Base-by-base conservation (phyloP, 1,140 invertebrate species). In the Aphelinus atriplicis region DNA sequence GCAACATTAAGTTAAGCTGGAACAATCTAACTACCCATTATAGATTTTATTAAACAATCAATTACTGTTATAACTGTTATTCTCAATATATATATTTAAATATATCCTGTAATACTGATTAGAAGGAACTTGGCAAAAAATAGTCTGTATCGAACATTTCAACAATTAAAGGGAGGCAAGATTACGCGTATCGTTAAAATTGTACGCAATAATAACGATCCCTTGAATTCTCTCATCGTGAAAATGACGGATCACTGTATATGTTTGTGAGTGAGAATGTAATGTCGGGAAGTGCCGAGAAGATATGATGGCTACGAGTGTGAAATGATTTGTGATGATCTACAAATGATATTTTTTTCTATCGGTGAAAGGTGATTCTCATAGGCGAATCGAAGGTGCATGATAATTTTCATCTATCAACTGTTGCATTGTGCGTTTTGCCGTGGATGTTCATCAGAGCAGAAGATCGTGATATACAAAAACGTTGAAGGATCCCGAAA, bases 281-380 rank as follows among this genome's bases (percentile, higher is more conserved):
- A 58, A 58, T 10, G 53, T 2, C 2, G n/a, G n/a, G 43, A n/a
- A 58, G 9, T 46, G 9, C 1, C 48, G 55, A 6, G 10, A 26
- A 50, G 42, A 10, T 69, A 61, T 51, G 58, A 48, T n/a, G 56
- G 61, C 61, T 64, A 64, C 51, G 57, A 26, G 43, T 48, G 60
- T 65, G 47, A 75, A 70, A 65, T 75, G 45, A 51, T 58, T 70
- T 7, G 56, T 26, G 42, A 26, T 64, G 3, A 64, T 70, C 61
- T 70, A 70, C 66, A 10, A 26, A 7, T 56, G 7, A 74, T 70
- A 58, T 48, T 50, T 26, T 50, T 26, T 48, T 62, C 51, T 68
- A 69, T 68, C 60, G 57, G 61, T 70, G 55, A 73, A 50, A 56
- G 9, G 53, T 72, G 60, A 72, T 72, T 46, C 50, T 66, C 6